These are phyloP conservation scores for Sinocyclocheilus rhinocerous DNA, from an alignment of 2,113 vertebrate species.

Conservation along the genomic window DNA sequence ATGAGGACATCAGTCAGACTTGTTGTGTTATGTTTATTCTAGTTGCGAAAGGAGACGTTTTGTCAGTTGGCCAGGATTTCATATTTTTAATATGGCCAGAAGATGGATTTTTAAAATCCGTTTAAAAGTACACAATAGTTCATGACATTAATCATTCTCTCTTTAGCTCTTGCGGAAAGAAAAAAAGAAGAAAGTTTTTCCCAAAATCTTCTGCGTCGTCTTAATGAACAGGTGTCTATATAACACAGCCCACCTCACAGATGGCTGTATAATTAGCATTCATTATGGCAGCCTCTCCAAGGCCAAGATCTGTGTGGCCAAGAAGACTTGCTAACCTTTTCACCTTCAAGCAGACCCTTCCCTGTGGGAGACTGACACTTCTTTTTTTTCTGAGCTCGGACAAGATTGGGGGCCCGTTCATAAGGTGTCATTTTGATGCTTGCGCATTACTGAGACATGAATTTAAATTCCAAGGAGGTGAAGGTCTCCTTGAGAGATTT, in stretches of 20 bases:
- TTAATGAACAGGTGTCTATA: constrained; percentile 81
- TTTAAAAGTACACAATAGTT: constrained; percentile 16
- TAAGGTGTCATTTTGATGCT: constrained; percentile 73
- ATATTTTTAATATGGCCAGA: not conserved
- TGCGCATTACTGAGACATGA: constrained; percentile 68
- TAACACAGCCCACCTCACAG: constrained; percentile 77
- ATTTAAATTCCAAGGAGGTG: constrained; percentile 71
- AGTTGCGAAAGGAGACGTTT: not conserved
- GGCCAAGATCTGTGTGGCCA: constrained; percentile 67
- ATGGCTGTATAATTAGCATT: constrained; percentile 79
- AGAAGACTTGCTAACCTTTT: constrained; percentile 75
- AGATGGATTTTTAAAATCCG: not conserved
- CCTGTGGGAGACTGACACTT: constrained; percentile 51
- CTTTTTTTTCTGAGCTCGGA: constrained; percentile 70
- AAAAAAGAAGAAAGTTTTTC: constrained; percentile 52
- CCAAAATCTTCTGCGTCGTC: constrained; percentile 52
- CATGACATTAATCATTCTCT: constrained; percentile 38
- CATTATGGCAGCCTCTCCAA: constrained; percentile 75
- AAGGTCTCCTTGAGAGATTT: constrained; percentile 63
- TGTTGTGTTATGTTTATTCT: constrained; percentile 22
- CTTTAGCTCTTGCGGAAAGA: constrained; percentile 43
- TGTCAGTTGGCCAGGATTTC: not conserved
- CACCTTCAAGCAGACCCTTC: constrained; percentile 62
- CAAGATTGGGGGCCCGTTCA: constrained; percentile 73
- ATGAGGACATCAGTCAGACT: constrained; percentile 48